phyloP scores from a whole-genome alignment of 1,140 invertebrate genomes.

The Eueides isabella region DNA sequence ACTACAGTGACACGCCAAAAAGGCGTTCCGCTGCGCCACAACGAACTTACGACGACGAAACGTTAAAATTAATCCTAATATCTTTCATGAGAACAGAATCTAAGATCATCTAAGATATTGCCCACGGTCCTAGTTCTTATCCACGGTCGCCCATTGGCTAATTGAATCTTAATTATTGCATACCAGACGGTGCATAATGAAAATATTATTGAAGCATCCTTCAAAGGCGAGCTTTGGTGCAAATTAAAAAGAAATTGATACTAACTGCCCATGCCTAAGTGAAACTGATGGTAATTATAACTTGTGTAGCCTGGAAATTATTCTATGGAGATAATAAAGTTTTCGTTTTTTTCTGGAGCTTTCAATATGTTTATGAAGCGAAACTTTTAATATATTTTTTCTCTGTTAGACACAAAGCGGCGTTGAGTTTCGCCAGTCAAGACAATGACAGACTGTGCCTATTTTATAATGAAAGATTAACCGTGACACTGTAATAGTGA shows the following conservation, averaged over 20 bases:
- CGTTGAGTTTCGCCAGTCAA: neutral
- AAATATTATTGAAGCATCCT: slow-evolving; percentile 3
- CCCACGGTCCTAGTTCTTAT: neutral
- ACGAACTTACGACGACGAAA: too few species aligned
- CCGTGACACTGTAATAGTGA: too few species aligned
- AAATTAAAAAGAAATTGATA: slow-evolving; percentile 46
- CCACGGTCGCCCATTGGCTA: neutral
- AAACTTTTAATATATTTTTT: neutral
- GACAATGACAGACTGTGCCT: too few species aligned
- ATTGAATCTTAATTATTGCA: neutral
- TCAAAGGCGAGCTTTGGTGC: slow-evolving; percentile 1
- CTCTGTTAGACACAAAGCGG: neutral
- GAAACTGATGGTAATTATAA: slow-evolving; percentile 41
- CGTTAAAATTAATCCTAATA: too few species aligned
- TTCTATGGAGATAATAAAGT: slow-evolving; percentile 16
- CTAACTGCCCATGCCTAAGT: slow-evolving; percentile 39
- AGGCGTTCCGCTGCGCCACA: too few species aligned
- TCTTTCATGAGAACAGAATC: neutral
- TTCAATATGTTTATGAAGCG: neutral
- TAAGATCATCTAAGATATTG: too few species aligned
- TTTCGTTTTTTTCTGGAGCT: neutral
- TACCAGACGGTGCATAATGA: neutral
- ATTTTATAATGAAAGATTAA: too few species aligned
- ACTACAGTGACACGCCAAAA: too few species aligned
- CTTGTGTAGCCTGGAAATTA: slow-evolving; percentile 9